Evolutionary conservation across 2,888 invertebrate species (phyloP).

Genomic region (Silvanus unidentatus): DNA sequence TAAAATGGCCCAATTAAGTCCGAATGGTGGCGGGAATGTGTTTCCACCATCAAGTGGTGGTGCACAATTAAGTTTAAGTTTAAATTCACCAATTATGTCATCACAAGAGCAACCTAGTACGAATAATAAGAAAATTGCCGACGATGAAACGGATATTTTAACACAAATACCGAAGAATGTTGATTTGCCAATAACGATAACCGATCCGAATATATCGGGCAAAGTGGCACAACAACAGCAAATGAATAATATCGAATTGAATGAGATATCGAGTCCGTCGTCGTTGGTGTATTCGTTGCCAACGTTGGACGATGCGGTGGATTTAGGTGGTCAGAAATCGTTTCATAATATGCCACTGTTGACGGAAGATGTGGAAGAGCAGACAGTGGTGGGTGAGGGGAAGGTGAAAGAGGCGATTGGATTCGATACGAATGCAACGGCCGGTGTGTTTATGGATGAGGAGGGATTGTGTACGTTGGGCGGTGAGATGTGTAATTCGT

Average conservation of each 20-base stretch:
- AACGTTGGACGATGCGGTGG: conserved; percentile 41
- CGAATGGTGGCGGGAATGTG: conserved; percentile 54
- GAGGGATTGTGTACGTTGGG: conserved; percentile 40
- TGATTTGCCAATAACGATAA: conserved; percentile 70
- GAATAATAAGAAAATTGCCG: conserved; percentile 42
- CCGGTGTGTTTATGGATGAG: conserved; percentile 23
- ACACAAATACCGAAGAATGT: conserved; percentile 59
- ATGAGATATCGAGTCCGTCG: conserved; percentile 49
- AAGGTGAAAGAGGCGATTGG: not conserved
- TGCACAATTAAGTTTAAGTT: conserved; percentile 69
- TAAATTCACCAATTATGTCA: conserved; percentile 78
- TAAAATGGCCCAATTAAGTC: conserved; percentile 51
- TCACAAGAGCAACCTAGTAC: conserved; percentile 64
- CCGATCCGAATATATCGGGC: conserved; percentile 67
- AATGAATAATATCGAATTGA: conserved; percentile 53
- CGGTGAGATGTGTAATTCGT: conserved; percentile 43
- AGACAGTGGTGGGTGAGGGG: not conserved
- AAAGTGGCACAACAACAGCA: conserved; percentile 43
- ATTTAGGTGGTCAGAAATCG: conserved; percentile 36
- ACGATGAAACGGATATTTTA: conserved; percentile 38
- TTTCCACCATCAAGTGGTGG: conserved; percentile 54
- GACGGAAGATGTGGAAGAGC: conserved; percentile 49
- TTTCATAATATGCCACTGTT: conserved; percentile 55
- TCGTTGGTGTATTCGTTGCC: conserved; percentile 39
- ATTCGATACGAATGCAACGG: not conserved